Evolutionary conservation across 2,113 vertebrate genomes (phyloP), one percentile per base, ranked within the genome.

Genomic region (Gyps fulvus): DNA sequence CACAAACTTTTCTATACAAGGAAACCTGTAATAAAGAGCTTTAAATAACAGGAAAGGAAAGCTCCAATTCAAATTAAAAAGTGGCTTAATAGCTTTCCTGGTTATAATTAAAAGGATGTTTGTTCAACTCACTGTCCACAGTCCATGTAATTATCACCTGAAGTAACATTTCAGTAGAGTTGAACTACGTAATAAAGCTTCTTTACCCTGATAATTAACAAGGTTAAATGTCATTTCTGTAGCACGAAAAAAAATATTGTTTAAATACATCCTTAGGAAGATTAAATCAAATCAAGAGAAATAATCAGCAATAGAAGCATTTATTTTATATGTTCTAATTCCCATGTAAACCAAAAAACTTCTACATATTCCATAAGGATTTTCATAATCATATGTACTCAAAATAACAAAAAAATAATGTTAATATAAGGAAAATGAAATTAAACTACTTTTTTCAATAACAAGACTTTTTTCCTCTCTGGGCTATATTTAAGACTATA

Each of bases 101-200:
- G n/a, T 83, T 88, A 54, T 83, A 97, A 93, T 83, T 92, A 85
- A 90, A 95, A 90, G n/a, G 18, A 91, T 20, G 19, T 85, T 95
- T 81, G 57, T 65, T 57, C 74, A 69, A 62, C 31, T 90, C 34
- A 72, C 54, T 87, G 45, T 89, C 89, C 65, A 54, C 17, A 83
- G 34, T 76, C 52, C 32, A 65, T 82, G 36, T 71, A 83, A 93
- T 92, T 96, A 90, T 38, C 54, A 67, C 31, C 57, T 89, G 83
- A 87, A 95, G 87, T 52, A 89, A 49, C 31, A 71, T 95, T 80
- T 84, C 50, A 78, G 17, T 89, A 70, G 16, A 87, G 50, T 57
- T 62, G 42, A 81, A 72, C 32, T 66, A 82, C 12, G 43, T 72
- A 79, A 87, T 58, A 78, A 92, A 89, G n/a, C 13, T 71, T 65